A percentile compares a stretch with the other conserved stretches of the same genome.
Conservation (phyloP, 23 tunicate species). For the Oikopleura vanhoeffeni region DNA sequence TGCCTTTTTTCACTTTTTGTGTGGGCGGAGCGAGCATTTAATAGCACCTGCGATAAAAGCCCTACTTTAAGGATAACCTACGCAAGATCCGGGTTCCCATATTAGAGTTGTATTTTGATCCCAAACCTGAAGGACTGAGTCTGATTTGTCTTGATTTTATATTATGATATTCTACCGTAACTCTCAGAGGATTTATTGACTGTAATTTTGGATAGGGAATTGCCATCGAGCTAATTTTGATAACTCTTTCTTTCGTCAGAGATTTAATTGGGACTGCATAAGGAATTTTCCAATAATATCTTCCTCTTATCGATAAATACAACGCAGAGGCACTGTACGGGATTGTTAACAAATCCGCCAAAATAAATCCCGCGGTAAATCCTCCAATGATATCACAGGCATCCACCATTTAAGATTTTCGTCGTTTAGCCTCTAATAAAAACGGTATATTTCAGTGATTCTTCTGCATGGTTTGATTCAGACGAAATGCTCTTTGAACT, state of each 20-base stretch:
- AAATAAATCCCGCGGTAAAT: not conserved
- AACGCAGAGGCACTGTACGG: not conserved
- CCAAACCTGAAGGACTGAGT: too few species aligned
- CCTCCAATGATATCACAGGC: not conserved
- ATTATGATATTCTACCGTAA: not conserved
- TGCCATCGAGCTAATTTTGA: not conserved
- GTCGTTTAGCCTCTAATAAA: not conserved
- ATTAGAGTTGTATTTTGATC: too few species aligned
- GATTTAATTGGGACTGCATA: not conserved
- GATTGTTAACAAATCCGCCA: not conserved
- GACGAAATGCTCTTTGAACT: not conserved
- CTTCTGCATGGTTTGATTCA: not conserved
- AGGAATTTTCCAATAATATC: not conserved
- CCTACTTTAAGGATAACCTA: too few species aligned
- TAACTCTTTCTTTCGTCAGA: not conserved
- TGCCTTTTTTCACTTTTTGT: too few species aligned
- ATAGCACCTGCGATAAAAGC: too few species aligned
- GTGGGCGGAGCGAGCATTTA: too few species aligned
- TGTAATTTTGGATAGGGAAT: not conserved
- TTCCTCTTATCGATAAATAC: not conserved
- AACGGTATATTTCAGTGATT: not conserved
- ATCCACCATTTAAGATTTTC: not conserved
- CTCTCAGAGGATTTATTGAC: not conserved
- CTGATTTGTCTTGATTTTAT: not conserved
- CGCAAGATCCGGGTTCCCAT: too few species aligned